Evolutionary conservation across 1,140 invertebrate species (phyloP).

Genomic region (Intoshia linei): DNA sequence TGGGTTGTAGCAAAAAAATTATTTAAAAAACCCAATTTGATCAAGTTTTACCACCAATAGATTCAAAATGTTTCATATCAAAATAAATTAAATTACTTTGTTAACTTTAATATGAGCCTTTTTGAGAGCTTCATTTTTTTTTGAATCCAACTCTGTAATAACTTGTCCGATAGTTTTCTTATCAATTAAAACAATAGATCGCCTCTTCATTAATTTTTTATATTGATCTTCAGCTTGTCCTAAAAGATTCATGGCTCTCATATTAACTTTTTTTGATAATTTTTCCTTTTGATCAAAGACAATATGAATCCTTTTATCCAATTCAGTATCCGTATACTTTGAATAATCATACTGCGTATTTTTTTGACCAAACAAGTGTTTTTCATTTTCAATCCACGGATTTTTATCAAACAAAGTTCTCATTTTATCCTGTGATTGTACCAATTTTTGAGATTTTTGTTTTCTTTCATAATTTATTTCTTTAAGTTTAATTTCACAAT

Average conservation of each 20-base stretch:
- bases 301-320: constrained; percentile 28
- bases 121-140: constrained; percentile 44
- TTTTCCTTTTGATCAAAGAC: constrained; percentile 33
- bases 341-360: constrained; percentile 29
- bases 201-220: constrained; percentile 41
- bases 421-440: constrained; percentile 15
- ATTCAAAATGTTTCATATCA: too few species aligned
- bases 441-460: too few species aligned
- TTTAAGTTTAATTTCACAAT: background rate
- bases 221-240: constrained; percentile 53
- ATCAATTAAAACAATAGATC: constrained; percentile 38
- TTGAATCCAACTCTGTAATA: constrained; percentile 51
- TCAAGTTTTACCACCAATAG: too few species aligned
- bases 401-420: too few species aligned
- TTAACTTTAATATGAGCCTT: constrained; percentile 40
- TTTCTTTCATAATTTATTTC: background rate
- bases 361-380: constrained; percentile 39
- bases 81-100: constrained; percentile 11
- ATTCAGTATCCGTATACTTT: constrained; percentile 27
- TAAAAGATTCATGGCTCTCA: constrained; percentile 46
- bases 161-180: constrained; percentile 37
- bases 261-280: constrained; percentile 43
- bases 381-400: constrained; percentile 47
- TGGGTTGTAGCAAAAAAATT: background rate
- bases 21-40: background rate